A percentile compares a stretch with the other conserved stretches of the same genome.
Conservation (phyloP, 2,888 invertebrate species). For the Drosophila demipolita region DNA sequence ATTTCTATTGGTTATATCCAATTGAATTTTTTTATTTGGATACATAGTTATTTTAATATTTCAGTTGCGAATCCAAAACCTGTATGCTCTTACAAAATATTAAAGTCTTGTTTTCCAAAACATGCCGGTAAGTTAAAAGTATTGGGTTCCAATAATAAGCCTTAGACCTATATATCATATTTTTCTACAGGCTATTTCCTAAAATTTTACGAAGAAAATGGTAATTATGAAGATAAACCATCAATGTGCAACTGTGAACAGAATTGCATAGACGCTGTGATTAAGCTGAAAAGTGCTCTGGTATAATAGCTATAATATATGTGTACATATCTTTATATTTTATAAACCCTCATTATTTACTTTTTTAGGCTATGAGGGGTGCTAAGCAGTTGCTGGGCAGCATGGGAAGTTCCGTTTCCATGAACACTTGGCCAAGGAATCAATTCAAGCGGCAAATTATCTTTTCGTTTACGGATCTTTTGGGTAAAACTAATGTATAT, state of each 20-base stretch:
- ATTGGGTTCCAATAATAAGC: not conserved
- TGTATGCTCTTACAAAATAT: slow-evolving; percentile 77
- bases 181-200: slow-evolving; percentile 53
- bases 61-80: slow-evolving; percentile 76
- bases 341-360: not conserved
- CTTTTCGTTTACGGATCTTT: slow-evolving; percentile 83
- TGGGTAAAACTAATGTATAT: slow-evolving; percentile 67
- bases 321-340: not conserved
- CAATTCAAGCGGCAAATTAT: slow-evolving; percentile 82
- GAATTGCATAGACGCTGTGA: slow-evolving; percentile 81
- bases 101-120: slow-evolving; percentile 77
- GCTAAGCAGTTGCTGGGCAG: slow-evolving; percentile 75
- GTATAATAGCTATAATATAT: slow-evolving; percentile 43
- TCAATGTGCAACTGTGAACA: slow-evolving; percentile 79
- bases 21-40: not conserved
- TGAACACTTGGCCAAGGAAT: slow-evolving; percentile 73
- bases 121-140: slow-evolving; percentile 64
- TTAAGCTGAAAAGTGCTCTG: slow-evolving; percentile 56
- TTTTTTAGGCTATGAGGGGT: slow-evolving; percentile 60
- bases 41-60: not conserved
- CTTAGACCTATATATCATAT: not conserved
- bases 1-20: not conserved
- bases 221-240: slow-evolving; percentile 24
- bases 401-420: slow-evolving; percentile 63
- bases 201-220: slow-evolving; percentile 53